These are phyloP conservation scores for Adelosebastes latens DNA, from an alignment of 2,797 vertebrate species.

Conservation along the genomic window DNA sequence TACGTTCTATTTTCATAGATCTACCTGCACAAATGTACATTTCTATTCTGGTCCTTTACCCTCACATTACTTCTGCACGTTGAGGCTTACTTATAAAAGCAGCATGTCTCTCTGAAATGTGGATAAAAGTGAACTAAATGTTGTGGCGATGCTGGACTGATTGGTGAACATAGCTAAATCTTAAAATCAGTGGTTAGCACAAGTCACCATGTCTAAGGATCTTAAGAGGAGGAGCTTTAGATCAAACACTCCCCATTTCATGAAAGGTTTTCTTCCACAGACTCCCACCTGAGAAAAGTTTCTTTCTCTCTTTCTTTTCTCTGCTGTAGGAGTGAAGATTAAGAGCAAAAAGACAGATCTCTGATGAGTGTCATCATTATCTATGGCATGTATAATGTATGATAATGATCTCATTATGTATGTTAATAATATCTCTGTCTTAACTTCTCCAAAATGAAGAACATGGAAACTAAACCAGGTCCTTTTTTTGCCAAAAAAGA, in stretches of 20 bases:
- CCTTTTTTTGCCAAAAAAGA: not conserved
- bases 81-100: not conserved
- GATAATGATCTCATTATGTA: not conserved
- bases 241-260: not conserved
- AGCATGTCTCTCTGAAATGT: not conserved
- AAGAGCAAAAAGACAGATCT: not conserved
- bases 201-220: not conserved
- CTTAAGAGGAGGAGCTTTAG: not conserved
- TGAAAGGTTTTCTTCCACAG: not conserved
- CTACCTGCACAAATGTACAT: not conserved
- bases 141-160: not conserved
- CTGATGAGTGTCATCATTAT: not conserved
- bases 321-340: not conserved
- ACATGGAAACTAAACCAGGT: not conserved
- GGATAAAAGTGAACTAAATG: not conserved
- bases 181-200: not conserved
- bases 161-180: not conserved
- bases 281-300: not conserved
- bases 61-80: not conserved
- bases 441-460: not conserved
- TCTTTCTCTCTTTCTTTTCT: not conserved
- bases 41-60: not conserved
- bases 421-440: not conserved
- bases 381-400: not conserved
- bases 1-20: not conserved